Evolutionary conservation across 2,797 vertebrate genomes (phyloP).

Genomic region (Halcyon chelicuti): DNA sequence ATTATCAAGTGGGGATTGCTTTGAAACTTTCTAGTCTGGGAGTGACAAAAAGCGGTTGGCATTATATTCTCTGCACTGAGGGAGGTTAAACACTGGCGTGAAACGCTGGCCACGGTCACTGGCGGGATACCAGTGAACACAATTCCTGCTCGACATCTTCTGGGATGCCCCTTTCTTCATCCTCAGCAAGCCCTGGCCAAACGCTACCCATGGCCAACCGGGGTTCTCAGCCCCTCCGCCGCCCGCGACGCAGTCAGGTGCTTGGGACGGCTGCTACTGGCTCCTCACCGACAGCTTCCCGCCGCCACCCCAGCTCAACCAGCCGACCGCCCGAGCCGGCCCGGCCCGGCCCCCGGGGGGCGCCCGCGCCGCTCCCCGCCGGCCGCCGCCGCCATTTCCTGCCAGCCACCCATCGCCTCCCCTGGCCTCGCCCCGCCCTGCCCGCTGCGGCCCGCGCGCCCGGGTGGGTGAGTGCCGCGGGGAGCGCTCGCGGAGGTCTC

Average conservation of each 20-base stretch:
- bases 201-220: not conserved
- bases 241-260: no score
- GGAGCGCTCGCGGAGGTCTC: rapidly evolving
- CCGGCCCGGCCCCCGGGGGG: not conserved
- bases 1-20: rapidly evolving
- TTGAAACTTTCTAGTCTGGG: not conserved
- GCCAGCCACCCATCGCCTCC: not conserved
- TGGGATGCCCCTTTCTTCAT: not conserved
- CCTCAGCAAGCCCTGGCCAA: not conserved
- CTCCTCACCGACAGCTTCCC: not conserved
- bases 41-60: no score
- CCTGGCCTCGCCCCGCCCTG: not conserved
- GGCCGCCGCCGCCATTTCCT: not conserved
- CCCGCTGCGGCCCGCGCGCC: not conserved
- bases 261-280: no score
- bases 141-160: not conserved
- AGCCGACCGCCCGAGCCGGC: no score
- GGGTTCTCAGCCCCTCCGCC: not conserved
- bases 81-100: rapidly evolving
- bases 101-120: rapidly evolving
- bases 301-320: no score
- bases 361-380: not conserved
- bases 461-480: not conserved
- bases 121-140: rapidly evolving
- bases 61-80: no score